Base-by-base conservation (phyloP, 2,888 invertebrate genomes). In the Pollenia angustigena region DNA sequence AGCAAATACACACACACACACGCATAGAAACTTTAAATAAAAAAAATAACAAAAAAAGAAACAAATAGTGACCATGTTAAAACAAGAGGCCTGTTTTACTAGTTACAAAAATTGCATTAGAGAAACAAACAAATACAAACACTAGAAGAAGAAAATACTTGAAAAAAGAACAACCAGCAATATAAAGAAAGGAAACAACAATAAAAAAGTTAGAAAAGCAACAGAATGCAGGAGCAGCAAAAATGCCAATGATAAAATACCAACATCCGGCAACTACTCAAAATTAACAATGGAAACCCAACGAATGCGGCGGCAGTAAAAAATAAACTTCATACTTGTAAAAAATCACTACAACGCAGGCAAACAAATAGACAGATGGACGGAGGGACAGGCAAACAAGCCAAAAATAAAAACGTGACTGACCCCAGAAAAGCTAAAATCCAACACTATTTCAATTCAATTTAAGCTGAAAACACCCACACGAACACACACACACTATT, bases 401-500 rank as follows among this genome's bases (percentile, higher is more conserved):
- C 71, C 76, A 84, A 87, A 84, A 76, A 76, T 76, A 64, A 32
- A 32, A 84, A 87, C 84, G 84, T 87, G 87, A 87, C 84, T 78
- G 78, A 84, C 68, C 50, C 68, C 85, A 81, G 80, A 85, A 88
- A 83, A 89, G 89, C 87, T 87, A 81, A 87, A 87, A 81, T 87
- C 90, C 91, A 91, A 91, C 90, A 91, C 89, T 90, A 90, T 90
- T 91, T 90, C 90, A 92, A 92, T 91, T 91, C 90, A 89, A 88
- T 89, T 85, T 87, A 50, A 74, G 18, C 50, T 68, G 42, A 16
- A 52, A 42, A 79, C 72, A 42, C 62, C 54, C 14, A 50, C 18
- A 16, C 52, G n/a, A n/a, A n/a, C n/a, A 72, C 12, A 42, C 62
- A 64, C 14, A 50, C 18, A 16, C 52, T 72, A 18, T 60, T 18